Conservation (phyloP, 30 jellyfish, hydroid and myxozoan species). For the Hydra vulgaris region DNA sequence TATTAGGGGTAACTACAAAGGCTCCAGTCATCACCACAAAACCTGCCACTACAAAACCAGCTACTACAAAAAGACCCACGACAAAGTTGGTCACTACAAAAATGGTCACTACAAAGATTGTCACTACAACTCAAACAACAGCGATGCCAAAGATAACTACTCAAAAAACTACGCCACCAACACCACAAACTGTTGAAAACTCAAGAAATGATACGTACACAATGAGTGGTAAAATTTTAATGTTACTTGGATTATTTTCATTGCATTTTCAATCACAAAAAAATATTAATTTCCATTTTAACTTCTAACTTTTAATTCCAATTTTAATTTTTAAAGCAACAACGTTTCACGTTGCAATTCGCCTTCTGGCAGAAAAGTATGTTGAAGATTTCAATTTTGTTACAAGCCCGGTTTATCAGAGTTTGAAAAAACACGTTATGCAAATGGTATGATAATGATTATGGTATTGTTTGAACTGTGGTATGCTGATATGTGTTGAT, state of each 20-base stretch:
- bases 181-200: constrained; percentile 59
- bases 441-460: constrained; percentile 4
- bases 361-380: constrained; percentile 47
- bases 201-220: constrained; percentile 59
- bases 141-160: constrained; percentile 24
- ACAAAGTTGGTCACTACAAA: constrained; percentile 7
- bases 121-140: constrained; percentile 18
- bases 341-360: constrained; percentile 68
- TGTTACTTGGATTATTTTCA: not conserved
- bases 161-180: constrained; percentile 3
- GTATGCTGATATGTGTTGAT: too few species aligned
- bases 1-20: too few species aligned
- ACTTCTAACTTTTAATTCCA: not conserved
- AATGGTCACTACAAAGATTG: constrained; percentile 16
- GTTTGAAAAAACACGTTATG: constrained; percentile 24
- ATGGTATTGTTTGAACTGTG: not conserved
- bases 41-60: not conserved
- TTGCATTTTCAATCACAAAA: too few species aligned
- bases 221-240: constrained; percentile 66
- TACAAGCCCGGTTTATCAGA: constrained; percentile 50
- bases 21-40: too few species aligned
- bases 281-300: not conserved
- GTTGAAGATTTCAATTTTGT: constrained; percentile 54
- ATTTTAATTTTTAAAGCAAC: constrained; percentile 25
- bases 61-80: not conserved